A percentile compares a stretch with the other conserved stretches of the same genome.
Evolutionary conservation across 2,113 vertebrate genomes (phyloP).

Genomic region (Castor canadensis): DNA sequence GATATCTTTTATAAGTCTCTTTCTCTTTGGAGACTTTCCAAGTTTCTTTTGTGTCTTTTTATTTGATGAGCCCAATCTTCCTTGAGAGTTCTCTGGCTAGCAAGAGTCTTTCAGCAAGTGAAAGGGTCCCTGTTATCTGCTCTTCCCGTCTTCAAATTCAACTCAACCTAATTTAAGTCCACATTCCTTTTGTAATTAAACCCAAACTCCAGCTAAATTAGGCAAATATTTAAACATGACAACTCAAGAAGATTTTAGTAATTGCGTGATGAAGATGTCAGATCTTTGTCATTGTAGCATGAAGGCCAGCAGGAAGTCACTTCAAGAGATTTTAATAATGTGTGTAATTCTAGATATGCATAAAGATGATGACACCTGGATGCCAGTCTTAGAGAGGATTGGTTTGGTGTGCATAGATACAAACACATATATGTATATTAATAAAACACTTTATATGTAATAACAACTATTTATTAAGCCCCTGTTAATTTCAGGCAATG

Average conservation of each 20-base stretch:
- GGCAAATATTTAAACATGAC: constrained; percentile 52
- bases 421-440: background rate
- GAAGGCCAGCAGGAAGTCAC: constrained; percentile 23
- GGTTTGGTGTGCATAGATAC: background rate
- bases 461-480: constrained; percentile 34
- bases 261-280: constrained; percentile 49
- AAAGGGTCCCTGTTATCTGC: background rate
- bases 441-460: constrained; percentile 18
- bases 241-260: constrained; percentile 41
- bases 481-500: background rate
- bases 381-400: constrained; percentile 18
- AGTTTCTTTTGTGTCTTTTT: constrained; percentile 4
- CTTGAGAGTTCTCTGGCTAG: background rate
- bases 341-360: background rate
- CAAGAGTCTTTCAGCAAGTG: background rate
- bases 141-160: constrained; percentile 11
- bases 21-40: background rate
- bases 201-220: constrained; percentile 42
- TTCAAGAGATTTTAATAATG: constrained; percentile 47
- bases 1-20: background rate
- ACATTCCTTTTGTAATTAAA: constrained; percentile 49
- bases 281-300: constrained; percentile 45
- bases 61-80: background rate
- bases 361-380: background rate
- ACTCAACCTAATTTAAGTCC: background rate